Evolutionary conservation across 1,140 invertebrate genomes (phyloP).

Genomic region (Pogonus chalceus): DNA sequence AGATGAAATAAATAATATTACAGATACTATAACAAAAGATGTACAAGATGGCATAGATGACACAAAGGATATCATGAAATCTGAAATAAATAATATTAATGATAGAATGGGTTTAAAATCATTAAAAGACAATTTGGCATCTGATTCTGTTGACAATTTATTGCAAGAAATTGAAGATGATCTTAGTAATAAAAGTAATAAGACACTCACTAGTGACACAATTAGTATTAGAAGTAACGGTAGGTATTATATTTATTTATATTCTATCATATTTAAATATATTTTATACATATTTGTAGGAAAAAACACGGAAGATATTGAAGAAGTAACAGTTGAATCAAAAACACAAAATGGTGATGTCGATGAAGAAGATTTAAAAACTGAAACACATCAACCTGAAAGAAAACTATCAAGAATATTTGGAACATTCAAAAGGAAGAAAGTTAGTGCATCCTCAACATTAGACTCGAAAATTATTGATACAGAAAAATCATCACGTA

Average conservation of each 20-base stretch:
- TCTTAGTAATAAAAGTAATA: conserved; percentile 19
- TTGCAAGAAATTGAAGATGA: conserved; percentile 17
- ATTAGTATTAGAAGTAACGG: conserved; percentile 19
- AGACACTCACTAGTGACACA: conserved; percentile 23
- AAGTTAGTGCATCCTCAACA: neutral
- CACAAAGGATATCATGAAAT: conserved; percentile 10
- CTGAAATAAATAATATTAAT: neutral
- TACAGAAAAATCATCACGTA: neutral
- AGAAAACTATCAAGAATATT: neutral
- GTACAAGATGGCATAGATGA: conserved; percentile 19
- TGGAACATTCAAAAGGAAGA: neutral
- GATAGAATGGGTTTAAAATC: conserved; percentile 1
- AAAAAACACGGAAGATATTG: neutral
- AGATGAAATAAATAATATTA: conserved; percentile 19
- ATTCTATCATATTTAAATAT: no score
- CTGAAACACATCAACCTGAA: neutral
- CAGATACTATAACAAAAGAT: conserved; percentile 23
- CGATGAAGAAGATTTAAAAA: conserved; percentile 4
- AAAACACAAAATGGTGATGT: neutral
- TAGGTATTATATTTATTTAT: no score
- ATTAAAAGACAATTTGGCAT: conserved; percentile 23
- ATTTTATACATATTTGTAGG: no score
- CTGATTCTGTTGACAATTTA: conserved; percentile 9
- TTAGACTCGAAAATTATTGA: neutral
- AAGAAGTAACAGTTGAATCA: no score